Base-by-base conservation (phyloP, 2,113 vertebrate genomes). In the Thinocorus orbignyianus region DNA sequence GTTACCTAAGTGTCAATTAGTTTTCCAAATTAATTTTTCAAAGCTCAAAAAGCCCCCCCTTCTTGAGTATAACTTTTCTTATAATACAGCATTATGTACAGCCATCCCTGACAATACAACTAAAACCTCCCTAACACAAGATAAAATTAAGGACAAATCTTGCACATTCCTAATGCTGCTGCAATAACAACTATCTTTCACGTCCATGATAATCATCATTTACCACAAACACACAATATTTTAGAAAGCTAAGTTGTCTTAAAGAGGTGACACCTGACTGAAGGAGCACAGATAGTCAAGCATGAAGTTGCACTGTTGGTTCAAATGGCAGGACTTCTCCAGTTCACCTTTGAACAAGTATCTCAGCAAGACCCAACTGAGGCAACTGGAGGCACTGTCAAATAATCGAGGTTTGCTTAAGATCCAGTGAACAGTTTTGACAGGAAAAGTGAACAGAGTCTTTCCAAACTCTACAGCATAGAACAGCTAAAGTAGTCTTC, bases 171-270 rank as follows among this genome's bases (percentile, higher is more conserved):
- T 5, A 28, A 2, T 6, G 19, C 46, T 10, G 31, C 24, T 77
- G 77, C 52, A 28, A 4, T 9, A 37, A 7, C 31, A 54, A 6
- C 3, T 0, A 13, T 4, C 39, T 41, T 17, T 30, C 30, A 6
- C 35, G 13, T 2, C 33, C 72, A 10, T 0, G 1, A 28, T 4
- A 10, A 30, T 3, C 61, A 20, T 17, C 37, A 3, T 5, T 20
- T 2, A 4, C 9, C 19, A 5, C 9, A 30, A 72, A 17, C 2
- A 26, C 24, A 24, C 23, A 1, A 0, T 3, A 12, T 17, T 58
- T 51, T 0, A 3, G 28, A 9, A 2, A 11, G 23, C 17, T 4
- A 4, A 18, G 8, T 1, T 4, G 23, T 5, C n/a, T 2, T 9
- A 11, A 57, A 68, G 52, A 39, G 41, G 8, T 5, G 13, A 17